Conservation (phyloP, 2,113 vertebrate genomes). For the Tupaia tana region DNA sequence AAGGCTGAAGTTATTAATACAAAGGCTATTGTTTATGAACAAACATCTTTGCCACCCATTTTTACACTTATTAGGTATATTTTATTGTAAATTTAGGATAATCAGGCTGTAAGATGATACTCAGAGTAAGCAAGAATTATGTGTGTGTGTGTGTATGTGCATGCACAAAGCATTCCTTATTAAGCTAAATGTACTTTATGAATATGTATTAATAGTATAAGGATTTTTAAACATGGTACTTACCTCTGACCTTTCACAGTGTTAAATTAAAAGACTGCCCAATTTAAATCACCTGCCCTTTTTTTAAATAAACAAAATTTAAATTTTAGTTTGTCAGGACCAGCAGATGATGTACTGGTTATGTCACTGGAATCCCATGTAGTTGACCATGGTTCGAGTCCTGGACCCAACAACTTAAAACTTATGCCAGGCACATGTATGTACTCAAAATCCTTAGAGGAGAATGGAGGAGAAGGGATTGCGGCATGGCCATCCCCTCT, state of each 20-base stretch:
- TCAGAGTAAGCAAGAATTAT: conserved; percentile 5
- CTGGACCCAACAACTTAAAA: no score
- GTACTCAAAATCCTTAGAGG: no score
- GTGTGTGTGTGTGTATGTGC: not conserved
- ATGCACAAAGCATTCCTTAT: conserved; percentile 15
- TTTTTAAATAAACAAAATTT: no score
- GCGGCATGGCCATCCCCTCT: no score
- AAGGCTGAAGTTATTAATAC: not conserved
- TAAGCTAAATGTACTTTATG: conserved; percentile 40
- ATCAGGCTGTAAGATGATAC: not conserved
- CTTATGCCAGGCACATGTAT: no score
- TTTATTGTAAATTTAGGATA: not conserved
- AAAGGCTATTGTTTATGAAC: not conserved
- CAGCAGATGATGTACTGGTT: no score
- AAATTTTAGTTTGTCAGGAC: no score
- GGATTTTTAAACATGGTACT: not conserved
- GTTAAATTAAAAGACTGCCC: not conserved
- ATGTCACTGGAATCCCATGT: no score
- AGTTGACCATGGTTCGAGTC: no score
- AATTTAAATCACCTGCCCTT: no score
- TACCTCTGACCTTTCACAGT: conserved; percentile 35
- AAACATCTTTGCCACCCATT: not conserved
- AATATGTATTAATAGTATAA: not conserved
- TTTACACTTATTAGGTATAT: not conserved
- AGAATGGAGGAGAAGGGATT: no score